Percentiles rank a stretch among this genome's conserved stretches.
phyloP scores from a whole-genome alignment of 2,888 invertebrate species.

The Cantharis nigra region DNA sequence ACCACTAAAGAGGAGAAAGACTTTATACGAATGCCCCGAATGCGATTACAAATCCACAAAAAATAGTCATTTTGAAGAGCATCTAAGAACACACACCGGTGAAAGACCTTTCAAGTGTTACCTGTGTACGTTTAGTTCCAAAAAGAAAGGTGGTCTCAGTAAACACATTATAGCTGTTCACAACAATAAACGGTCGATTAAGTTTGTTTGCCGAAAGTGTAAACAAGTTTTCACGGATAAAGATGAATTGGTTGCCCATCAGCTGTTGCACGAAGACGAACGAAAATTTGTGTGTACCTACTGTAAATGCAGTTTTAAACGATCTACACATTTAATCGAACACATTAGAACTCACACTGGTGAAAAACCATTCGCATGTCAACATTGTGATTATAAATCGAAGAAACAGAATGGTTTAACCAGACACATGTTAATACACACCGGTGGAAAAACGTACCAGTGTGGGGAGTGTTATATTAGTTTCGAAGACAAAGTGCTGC shows the following conservation, averaged over 20 bases:
- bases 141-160: not conserved
- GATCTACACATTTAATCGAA: not conserved
- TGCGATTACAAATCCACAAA: not conserved
- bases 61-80: not conserved
- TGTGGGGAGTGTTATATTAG: not conserved
- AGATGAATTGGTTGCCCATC: not conserved
- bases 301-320: not conserved
- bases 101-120: not conserved
- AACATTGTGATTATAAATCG: not conserved
- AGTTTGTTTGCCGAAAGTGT: conserved; percentile 6
- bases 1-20: not conserved
- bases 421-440: not conserved
- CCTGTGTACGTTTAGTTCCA: not conserved
- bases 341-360: conserved; percentile 3
- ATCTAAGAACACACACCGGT: not conserved
- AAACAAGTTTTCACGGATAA: not conserved
- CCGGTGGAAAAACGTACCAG: not conserved
- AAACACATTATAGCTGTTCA: not conserved
- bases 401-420: not conserved
- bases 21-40: not conserved
- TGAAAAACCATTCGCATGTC: conserved; percentile 1
- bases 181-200: not conserved
- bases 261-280: not conserved
- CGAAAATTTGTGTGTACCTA: not conserved
- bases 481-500: not conserved